Base-by-base conservation (phyloP, 2,888 invertebrate genomes). In the Apodemia duryi region DNA sequence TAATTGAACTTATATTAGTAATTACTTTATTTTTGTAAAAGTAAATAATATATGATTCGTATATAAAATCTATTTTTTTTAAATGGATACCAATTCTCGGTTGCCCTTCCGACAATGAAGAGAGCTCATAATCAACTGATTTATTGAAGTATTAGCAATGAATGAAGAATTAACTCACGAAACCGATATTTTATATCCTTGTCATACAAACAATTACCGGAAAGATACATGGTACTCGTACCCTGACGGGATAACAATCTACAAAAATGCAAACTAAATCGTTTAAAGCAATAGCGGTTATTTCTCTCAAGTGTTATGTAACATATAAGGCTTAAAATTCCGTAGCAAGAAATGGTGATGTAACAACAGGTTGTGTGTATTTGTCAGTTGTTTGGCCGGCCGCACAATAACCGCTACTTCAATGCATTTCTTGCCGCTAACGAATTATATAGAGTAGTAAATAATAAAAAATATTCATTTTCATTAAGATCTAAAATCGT, bases 311-410 rank as follows among this genome's bases (percentile, higher is more conserved):
- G 52, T 51, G 43, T 66, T 66, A 66, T 63, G 54, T 63, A 66
- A 66, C 51, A 61, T 41, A 66, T 54, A 46, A 41, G 61, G 77
- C 35, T 61, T 61, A 49, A 61, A 61, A 65, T 65, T 65, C 65
- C 65, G 46, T 38, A 29, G 62, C 62, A 63, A 52, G 65, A 41
- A 61, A 64, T 64, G 82, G 82, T 87, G 84, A 83, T 81, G 85
- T 84, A 86, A 86, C 84, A 84, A 84, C 85, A 81, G 85, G 79
- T 82, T 85, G 81, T 80, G 86, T 86, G 81, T 84, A 82, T 88
- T 84, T 88, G 86, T 86, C 84, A 83, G 85, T 82, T 77, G 82
- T 81, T 78, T 76, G 77, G 73, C 78, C 75, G 72, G 79, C 77
- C 77, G 77, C 79, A 83, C 84, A 84, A 84, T 88, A 87, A 88